Evolutionary conservation across 1,140 invertebrate genomes (phyloP), one percentile per base, ranked within the genome.

Genomic region (Luehdorfia chinensis): DNA sequence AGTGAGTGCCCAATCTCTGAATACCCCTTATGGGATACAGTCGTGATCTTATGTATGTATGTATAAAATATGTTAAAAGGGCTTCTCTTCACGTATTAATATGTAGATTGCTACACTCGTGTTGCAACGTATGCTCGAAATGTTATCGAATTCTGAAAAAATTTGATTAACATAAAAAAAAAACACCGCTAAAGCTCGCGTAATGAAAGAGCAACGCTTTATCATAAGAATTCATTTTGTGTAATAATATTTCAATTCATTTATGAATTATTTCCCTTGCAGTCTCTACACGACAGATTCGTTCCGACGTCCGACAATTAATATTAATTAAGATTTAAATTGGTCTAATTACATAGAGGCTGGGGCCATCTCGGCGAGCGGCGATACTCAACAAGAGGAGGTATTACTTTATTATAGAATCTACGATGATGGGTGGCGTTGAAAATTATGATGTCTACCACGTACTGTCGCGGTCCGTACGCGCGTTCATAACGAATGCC

Each of bases 271-370:
- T 78, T 67, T 67, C 44, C 68, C 28, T 59, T 63, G 56, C 65
- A 52, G 75, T 80, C 67, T 74, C 65, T 68, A 60, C 71, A 75
- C 68, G 75, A 72, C 75, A 73, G 75, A 84, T 81, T 79, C 75
- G 77, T 75, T 76, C 75, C 72, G 66, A 73, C 80, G 69, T 75
- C 60, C 57, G 69, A 84, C 80, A 84, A 84, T 84, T 84, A 84
- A 80, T 84, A 84, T 76, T 81, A 84, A 81, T 84, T 84, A 84
- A 80, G 75, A 81, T 78, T 81, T 84, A 81, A 84, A 84, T 84
- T 84, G 80, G 75, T 84, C 75, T 84, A 81, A 84, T 84, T 84
- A 80, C 69, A 77, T 84, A 76, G 77, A 80, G 66, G 72, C 72
- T 61, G 67, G 39, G 62, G 59, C 75, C 71, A 70, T 74, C 71